Evolutionary conservation across 2,888 invertebrate species (phyloP).

Genomic region (Lycaena phlaeas): DNA sequence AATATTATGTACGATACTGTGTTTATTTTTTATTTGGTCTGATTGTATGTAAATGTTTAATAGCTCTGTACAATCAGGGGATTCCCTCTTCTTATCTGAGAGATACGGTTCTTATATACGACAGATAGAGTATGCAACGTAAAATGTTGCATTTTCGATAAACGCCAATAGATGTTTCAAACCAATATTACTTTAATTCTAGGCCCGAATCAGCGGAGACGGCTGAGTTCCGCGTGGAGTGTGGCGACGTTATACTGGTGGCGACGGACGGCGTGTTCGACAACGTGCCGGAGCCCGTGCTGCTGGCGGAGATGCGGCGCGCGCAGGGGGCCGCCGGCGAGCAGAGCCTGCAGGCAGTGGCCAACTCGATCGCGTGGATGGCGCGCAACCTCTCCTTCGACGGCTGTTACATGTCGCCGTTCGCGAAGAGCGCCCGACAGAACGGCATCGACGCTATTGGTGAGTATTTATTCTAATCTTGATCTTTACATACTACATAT

Average conservation of each 20-base stretch:
- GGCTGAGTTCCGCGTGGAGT: slow-evolving; percentile 88
- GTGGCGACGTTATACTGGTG: slow-evolving; percentile 94
- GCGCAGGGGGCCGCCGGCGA: slow-evolving; percentile 70
- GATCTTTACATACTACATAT: too few relatives aligned
- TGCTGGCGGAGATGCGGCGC: slow-evolving; percentile 88
- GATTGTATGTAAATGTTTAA: too few relatives aligned
- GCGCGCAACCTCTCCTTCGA: slow-evolving; percentile 95
- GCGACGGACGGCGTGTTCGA: slow-evolving; percentile 99
- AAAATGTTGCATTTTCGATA: too few relatives aligned
- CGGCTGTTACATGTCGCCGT: slow-evolving; percentile 95
- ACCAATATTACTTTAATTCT: too few relatives aligned
- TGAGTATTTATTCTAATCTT: too few relatives aligned
- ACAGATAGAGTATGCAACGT: too few relatives aligned
- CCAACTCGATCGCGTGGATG: slow-evolving; percentile 96
- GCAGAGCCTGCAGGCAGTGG: slow-evolving; percentile 87
- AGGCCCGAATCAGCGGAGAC: slow-evolving; percentile 94
- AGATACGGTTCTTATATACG: too few relatives aligned
- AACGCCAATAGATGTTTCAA: too few relatives aligned
- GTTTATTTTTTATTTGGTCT: too few relatives aligned
- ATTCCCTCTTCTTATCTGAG: too few relatives aligned
- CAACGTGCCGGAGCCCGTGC: slow-evolving; percentile 93
- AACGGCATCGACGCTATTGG: slow-evolving; percentile 95
- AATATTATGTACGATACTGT: too few relatives aligned
- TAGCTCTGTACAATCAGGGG: too few relatives aligned
- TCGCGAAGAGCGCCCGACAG: slow-evolving; percentile 92